Conservation (phyloP, 2,888 invertebrate genomes). For the Andrena trimmerana region DNA sequence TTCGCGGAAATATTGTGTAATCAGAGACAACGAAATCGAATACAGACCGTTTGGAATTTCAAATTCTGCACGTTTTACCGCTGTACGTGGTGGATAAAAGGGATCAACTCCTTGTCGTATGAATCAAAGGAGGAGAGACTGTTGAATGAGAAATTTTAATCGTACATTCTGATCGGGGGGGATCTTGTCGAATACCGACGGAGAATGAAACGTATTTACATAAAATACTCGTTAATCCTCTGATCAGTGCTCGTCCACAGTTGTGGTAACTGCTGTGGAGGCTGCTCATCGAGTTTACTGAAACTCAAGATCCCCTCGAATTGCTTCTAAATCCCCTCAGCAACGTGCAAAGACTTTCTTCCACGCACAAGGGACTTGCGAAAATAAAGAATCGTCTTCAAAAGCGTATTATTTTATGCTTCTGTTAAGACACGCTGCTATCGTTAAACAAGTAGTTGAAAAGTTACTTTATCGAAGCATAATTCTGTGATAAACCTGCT, state of each 20-base stretch:
- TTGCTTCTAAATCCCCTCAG: conserved; percentile 19
- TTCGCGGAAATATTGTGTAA: conserved; percentile 16
- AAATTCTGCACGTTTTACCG: conserved; percentile 4
- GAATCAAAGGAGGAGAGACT: neutral
- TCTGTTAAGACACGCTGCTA: neutral
- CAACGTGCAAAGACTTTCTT: neutral
- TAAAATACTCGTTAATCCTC: conserved; percentile 64
- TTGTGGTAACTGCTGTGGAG: conserved; percentile 48
- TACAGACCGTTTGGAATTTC: neutral
- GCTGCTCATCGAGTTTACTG: conserved; percentile 43
- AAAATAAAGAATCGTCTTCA: too few species aligned
- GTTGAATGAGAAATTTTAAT: conserved; percentile 35
- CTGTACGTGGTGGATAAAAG: neutral
- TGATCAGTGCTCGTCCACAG: conserved; percentile 16
- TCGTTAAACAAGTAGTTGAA: neutral
- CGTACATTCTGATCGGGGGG: neutral
- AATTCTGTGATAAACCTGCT: conserved; percentile 43
- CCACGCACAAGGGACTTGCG: too few species aligned
- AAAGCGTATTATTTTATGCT: neutral
- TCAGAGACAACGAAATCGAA: conserved; percentile 18
- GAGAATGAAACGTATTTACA: conserved; percentile 56
- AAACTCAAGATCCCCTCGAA: conserved; percentile 10
- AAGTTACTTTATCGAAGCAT: conserved; percentile 32
- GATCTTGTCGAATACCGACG: neutral
- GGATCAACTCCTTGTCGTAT: neutral